Evolutionary conservation across 2,113 vertebrate species (phyloP).

Genomic region (Aepyceros melampus): DNA sequence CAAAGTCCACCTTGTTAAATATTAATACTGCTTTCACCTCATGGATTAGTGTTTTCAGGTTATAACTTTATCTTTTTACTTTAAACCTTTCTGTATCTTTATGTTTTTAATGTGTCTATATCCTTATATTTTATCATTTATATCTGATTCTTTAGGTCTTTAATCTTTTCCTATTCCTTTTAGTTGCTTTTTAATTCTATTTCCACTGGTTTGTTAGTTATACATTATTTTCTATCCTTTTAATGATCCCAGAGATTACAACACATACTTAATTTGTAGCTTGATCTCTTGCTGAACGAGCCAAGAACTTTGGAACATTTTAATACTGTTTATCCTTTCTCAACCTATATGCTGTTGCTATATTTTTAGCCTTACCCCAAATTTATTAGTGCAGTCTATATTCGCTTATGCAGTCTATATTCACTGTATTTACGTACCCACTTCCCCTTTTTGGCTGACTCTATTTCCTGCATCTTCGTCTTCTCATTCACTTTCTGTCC

Average conservation of each 20-base stretch:
- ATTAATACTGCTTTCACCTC: background rate
- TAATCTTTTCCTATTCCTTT: background rate
- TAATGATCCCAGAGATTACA: slow-evolving; percentile 4
- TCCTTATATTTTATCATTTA: background rate
- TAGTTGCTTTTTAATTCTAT: background rate
- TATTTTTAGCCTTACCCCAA: background rate
- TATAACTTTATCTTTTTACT: background rate
- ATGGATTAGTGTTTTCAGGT: background rate
- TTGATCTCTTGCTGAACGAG: background rate
- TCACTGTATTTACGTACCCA: background rate
- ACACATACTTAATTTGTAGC: background rate
- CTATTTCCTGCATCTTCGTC: background rate
- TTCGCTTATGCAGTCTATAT: background rate
- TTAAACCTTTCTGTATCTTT: background rate
- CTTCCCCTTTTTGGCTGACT: background rate
- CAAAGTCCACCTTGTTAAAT: background rate
- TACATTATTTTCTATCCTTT: background rate
- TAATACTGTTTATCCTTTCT: background rate
- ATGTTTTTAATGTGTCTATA: background rate
- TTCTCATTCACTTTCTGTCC: background rate
- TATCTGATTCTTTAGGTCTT: background rate
- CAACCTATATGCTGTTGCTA: background rate
- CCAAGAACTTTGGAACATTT: background rate
- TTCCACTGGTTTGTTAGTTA: background rate
- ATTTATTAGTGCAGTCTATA: background rate